A percentile compares a stretch with the other conserved stretches of the same genome.
Evolutionary conservation across 2,797 vertebrate species (phyloP).

Genomic region (Rhinella marina): DNA sequence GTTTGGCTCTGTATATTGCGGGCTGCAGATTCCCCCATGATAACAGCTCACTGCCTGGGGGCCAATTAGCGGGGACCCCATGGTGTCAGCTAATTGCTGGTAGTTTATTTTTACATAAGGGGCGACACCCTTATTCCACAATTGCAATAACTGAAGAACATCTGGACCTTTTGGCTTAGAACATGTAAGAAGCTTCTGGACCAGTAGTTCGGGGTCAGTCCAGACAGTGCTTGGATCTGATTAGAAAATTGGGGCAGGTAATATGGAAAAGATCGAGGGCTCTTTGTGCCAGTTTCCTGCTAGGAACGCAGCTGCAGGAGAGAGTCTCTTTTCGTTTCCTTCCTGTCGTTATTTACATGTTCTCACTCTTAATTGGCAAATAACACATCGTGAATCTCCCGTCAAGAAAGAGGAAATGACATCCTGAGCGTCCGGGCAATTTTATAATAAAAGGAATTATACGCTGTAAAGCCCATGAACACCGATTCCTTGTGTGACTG

Average conservation of each 20-base stretch:
- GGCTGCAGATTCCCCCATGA: no score
- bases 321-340: conserved; percentile 26
- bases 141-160: no score
- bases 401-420: conserved; percentile 20
- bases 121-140: background rate
- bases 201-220: background rate
- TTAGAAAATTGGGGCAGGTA: background rate
- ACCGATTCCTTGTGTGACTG: background rate
- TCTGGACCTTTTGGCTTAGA: background rate
- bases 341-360: conserved; percentile 32
- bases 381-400: background rate
- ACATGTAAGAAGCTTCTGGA: background rate
- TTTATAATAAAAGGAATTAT: background rate
- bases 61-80: no score
- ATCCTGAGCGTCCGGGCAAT: background rate
- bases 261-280: background rate
- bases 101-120: no score
- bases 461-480: background rate
- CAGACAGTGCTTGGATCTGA: background rate
- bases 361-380: conserved; percentile 38
- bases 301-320: conserved; percentile 8
- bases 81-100: no score
- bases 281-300: conserved; percentile 21
- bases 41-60: no score
- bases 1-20: background rate